Conservation (phyloP, 2,113 vertebrate genomes). For the Nothoprocta perdicaria region DNA sequence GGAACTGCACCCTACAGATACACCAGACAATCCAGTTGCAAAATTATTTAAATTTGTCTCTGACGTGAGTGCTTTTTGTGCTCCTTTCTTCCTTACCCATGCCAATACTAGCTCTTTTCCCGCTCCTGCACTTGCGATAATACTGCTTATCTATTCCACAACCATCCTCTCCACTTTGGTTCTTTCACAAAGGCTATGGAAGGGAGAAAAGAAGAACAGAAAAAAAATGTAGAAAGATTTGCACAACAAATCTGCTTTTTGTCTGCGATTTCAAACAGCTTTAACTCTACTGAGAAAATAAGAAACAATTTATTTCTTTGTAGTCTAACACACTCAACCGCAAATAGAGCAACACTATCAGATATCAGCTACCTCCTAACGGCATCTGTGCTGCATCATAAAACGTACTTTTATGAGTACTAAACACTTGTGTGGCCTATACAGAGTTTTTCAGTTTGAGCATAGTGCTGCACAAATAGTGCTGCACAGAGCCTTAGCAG, state of each 20-base stretch:
- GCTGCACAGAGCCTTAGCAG: background rate
- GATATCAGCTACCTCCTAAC: background rate
- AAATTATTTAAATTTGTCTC: background rate
- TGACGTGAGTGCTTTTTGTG: background rate
- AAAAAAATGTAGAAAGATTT: background rate
- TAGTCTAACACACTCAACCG: background rate
- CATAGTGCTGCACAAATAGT: background rate
- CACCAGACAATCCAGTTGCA: background rate
- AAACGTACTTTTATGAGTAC: background rate
- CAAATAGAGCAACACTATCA: background rate
- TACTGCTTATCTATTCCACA: background rate
- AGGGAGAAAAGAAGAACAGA: background rate
- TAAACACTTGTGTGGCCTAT: background rate
- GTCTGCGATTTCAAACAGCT: background rate
- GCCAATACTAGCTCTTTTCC: background rate
- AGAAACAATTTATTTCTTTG: background rate
- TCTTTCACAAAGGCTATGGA: background rate
- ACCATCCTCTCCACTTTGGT: background rate
- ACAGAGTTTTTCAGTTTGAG: background rate
- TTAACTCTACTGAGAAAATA: background rate
- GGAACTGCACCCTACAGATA: background rate
- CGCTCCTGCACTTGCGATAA: background rate
- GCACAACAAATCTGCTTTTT: background rate
- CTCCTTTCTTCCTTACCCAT: background rate
- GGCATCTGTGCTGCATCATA: rapidly evolving